A percentile compares a stretch with the other conserved stretches of the same genome.
phyloP scores from a whole-genome alignment of 1,140 invertebrate species.

The Stenopsyche tienmushanensis region DNA sequence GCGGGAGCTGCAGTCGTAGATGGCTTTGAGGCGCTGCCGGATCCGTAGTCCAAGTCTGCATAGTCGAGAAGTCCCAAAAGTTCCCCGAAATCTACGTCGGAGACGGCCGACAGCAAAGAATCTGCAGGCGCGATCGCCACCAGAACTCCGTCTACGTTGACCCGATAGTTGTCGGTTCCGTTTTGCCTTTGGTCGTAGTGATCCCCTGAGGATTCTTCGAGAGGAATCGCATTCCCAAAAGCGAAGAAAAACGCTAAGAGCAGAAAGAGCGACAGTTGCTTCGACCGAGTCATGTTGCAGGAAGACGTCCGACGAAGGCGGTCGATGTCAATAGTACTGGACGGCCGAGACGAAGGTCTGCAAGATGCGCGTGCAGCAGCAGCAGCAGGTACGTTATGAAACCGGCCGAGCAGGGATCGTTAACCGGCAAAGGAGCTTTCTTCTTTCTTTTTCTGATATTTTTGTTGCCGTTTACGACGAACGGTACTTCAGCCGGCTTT shows the following conservation, averaged over 20 bases:
- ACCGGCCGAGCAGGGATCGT: constrained; percentile 30
- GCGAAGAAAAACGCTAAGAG: constrained; percentile 40
- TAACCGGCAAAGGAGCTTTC: constrained; percentile 23
- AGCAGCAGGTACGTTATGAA: constrained; percentile 1
- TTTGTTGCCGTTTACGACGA: constrained; percentile 31
- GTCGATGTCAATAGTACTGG: constrained; percentile 36
- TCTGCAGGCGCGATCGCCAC: constrained; percentile 65
- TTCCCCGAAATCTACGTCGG: constrained; percentile 46
- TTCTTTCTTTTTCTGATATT: constrained; percentile 28
- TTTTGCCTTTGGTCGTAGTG: constrained; percentile 70
- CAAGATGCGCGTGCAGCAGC: not conserved
- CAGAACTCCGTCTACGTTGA: constrained; percentile 66
- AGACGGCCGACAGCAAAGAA: constrained; percentile 47
- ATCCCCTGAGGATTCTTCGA: constrained; percentile 37
- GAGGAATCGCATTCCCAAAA: constrained; percentile 42
- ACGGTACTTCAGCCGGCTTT: constrained; percentile 29
- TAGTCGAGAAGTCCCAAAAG: constrained; percentile 46
- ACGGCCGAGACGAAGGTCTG: not conserved
- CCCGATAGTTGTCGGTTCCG: constrained; percentile 66
- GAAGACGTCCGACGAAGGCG: constrained; percentile 36
- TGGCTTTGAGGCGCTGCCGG: too few relatives aligned
- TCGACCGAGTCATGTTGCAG: constrained; percentile 29
- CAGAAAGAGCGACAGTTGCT: not conserved
- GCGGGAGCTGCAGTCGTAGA: too few relatives aligned
- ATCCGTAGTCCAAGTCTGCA: constrained; percentile 32